Evolutionary conservation across 2,888 invertebrate species (phyloP), one percentile per base, ranked within the genome.

Genomic region (Ochropacha duplaris): DNA sequence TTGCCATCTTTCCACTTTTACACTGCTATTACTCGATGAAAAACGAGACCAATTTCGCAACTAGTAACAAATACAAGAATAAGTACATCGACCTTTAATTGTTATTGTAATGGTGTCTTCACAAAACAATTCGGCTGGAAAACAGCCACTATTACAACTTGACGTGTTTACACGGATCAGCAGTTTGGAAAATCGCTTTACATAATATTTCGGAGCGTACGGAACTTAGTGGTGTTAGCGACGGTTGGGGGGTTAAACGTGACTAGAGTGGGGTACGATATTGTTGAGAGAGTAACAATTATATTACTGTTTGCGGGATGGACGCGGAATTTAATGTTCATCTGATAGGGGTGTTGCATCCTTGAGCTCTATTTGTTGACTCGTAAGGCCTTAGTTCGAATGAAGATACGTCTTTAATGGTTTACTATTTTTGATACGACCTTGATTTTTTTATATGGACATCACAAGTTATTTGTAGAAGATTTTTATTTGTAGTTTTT

Each of bases 101-200:
- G 6, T 16, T 16, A 16, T 39, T 39, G 39, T 39, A 39, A 39
- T 8, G 24, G 36, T 14, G 22, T 16, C 12, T 12, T 54, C n/a
- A 26, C 49, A 31, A 28, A 19, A 49, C 12, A 39, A 39, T 51
- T 68, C 63, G 54, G 28, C 52, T 62, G 64, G 61, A 65, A 67
- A 60, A 54, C 56, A 59, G 57, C 54, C 57, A 36, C 24, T 54
- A 60, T 61, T 57, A 61, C 58, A 49, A 52, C 19, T 22, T 67
- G 70, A 60, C 65, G 57, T 69, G 67, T 69, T 66, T 58, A 65
- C 64, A 34, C 72, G 57, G 66, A 57, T 50, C 72, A 69, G 8
- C 65, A 54, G 60, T 49, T 51, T 56, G 65, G 61, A 72, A 69
- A 59, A 49, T n/a, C 59, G 62, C 59, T 65, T 62, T 58, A 59